Conservation (phyloP, 1,140 invertebrate species). For the Caerostris darwini region DNA sequence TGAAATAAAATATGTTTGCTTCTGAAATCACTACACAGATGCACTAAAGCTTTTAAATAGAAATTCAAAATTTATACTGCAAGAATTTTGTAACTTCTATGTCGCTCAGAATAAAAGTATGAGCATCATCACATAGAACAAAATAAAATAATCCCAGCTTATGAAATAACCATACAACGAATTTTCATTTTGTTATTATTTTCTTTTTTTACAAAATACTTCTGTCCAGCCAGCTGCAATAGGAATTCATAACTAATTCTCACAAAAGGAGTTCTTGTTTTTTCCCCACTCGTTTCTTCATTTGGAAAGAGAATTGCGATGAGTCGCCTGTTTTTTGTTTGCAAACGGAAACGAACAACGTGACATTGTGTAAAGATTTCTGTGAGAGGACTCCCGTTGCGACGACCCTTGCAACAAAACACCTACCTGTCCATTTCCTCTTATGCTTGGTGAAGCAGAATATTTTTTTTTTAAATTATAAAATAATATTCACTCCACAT, state of each 20-base stretch:
- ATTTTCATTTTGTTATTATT: too few species aligned
- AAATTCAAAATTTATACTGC: too few species aligned
- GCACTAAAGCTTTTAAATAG: too few species aligned
- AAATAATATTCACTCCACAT: neutral
- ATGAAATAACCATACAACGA: too few species aligned
- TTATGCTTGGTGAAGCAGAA: neutral
- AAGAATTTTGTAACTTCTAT: too few species aligned
- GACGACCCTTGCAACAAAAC: neutral
- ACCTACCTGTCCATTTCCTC: conserved; percentile 5
- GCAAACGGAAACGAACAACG: conserved; percentile 1
- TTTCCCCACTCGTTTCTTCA: neutral
- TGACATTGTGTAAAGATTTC: neutral
- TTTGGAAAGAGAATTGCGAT: neutral
- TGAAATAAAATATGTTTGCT: too few species aligned
- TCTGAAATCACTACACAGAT: too few species aligned
- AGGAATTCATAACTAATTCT: neutral
- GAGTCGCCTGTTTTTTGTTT: neutral
- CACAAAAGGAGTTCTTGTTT: neutral
- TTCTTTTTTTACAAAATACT: too few species aligned
- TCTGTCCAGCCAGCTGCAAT: too few species aligned
- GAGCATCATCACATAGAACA: too few species aligned
- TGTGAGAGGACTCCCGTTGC: neutral
- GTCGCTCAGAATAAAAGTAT: too few species aligned
- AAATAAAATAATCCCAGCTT: too few species aligned
- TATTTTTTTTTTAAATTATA: neutral